Evolutionary conservation across 2,797 vertebrate species (phyloP).

Genomic region (Phrynocephalus guinanensis): DNA sequence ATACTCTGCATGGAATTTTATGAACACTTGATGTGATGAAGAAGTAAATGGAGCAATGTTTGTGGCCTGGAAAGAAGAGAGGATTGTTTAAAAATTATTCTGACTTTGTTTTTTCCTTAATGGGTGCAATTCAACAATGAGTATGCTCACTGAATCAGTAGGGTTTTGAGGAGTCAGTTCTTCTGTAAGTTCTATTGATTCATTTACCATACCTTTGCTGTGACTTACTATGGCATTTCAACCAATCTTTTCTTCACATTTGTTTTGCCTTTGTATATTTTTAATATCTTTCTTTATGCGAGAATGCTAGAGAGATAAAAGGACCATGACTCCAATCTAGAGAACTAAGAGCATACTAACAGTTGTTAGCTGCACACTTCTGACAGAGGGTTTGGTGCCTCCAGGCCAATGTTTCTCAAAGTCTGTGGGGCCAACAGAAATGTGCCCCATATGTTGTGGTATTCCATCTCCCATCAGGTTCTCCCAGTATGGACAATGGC

Average conservation of each 20-base stretch:
- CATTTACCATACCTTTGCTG: too few species aligned
- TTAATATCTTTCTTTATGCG: background rate
- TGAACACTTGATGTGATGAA: constrained; percentile 83
- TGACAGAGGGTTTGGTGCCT: background rate
- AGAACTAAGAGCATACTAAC: background rate
- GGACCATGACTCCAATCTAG: background rate
- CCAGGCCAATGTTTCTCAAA: background rate
- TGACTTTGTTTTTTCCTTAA: background rate
- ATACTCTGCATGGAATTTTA: constrained; percentile 86
- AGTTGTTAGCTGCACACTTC: background rate
- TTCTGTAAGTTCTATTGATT: too few species aligned
- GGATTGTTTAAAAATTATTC: constrained; percentile 2
- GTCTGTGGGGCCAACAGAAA: background rate
- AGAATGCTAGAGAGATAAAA: background rate
- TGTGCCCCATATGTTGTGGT: background rate
- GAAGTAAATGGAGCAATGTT: constrained; percentile 85
- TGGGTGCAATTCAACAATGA: too few species aligned
- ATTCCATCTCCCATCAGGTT: background rate
- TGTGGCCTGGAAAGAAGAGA: constrained; percentile 80
- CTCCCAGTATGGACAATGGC: background rate
- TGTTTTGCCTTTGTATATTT: background rate
- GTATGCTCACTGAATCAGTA: too few species aligned
- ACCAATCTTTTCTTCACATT: too few species aligned
- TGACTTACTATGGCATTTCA: too few species aligned
- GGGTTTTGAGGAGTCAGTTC: too few species aligned